These are phyloP conservation scores for Agelaius phoeniceus DNA, from an alignment of 2,113 vertebrate genomes.

Conservation along the genomic window DNA sequence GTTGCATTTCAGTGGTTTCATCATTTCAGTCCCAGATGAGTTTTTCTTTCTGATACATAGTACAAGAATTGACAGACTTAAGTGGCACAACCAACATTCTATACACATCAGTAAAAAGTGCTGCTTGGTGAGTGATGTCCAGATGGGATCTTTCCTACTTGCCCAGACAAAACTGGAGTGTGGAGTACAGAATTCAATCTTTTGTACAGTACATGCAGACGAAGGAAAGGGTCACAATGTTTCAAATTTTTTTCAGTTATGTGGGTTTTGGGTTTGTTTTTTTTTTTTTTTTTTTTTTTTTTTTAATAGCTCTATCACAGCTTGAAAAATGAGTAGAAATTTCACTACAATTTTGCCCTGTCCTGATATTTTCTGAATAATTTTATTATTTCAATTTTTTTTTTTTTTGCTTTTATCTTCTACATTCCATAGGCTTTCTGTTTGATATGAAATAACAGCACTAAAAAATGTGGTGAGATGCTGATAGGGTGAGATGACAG, in stretches of 20 bases:
- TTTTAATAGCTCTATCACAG: not conserved
- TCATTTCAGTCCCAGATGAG: not conserved
- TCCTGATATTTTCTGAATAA: not conserved
- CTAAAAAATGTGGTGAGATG: not conserved
- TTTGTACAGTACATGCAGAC: not conserved
- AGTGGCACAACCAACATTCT: not conserved
- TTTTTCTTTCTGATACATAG: not conserved
- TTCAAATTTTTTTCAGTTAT: not conserved
- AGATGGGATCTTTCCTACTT: not conserved
- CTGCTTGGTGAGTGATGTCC: not conserved
- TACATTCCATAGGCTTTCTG: not conserved
- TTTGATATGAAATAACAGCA: not conserved
- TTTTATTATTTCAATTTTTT: not conserved
- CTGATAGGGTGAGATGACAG: not conserved
- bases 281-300: not conserved
- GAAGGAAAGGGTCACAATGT: not conserved
- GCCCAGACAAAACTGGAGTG: not conserved
- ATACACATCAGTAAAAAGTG: not conserved
- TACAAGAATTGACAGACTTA: not conserved
- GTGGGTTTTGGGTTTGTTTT: fast-evolving
- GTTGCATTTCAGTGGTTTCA: not conserved
- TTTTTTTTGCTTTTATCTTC: not conserved
- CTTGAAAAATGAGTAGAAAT: not conserved
- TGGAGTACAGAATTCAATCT: not conserved
- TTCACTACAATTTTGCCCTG: not conserved